Evolutionary conservation across 2,113 vertebrate species (phyloP), one percentile per base, ranked within the genome.

Genomic region (Puffinus mauretanicus): DNA sequence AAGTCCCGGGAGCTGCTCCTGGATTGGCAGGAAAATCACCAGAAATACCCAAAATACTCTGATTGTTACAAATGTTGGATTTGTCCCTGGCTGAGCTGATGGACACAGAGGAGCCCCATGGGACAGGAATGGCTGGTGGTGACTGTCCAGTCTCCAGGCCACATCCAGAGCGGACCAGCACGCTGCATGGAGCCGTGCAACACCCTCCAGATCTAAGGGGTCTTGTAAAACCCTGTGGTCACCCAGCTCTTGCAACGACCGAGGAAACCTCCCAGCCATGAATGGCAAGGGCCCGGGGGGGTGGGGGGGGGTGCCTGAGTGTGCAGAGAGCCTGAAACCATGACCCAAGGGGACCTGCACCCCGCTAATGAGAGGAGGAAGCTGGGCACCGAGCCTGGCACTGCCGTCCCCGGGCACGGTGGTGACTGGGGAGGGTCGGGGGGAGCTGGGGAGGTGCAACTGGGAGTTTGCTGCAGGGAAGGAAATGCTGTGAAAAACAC

Each of bases 211-310:
- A 14, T 6, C 17, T 6, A 10, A 9, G 5, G 0, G 22, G 16
- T 27, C 9, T 13, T 40, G 11, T 10, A 40, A 78, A 82, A 47
- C 4, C 70, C 71, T 18, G 25, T 0, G 0, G 30, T 6, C 46
- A 5, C 34, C 6, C 30, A 16, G 13, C 38, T 29, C 24, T 12
- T 3, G 38, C 55, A 38, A n/a, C 5, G 10, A 47, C 26, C 0
- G 1, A 55, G 78, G 75, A 67, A 69, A 40, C 7, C 34, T 22
- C 30, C 22, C 5, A 15, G 24, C 17, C 5, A 0, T 0, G 10
- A 57, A 24, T 10, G 3, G 2, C 0, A 2, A 5, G 30, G 54
- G n/a, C 10, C 9, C 0, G 0, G 30, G 61, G 9, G 3, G n/a
- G n/a, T n/a, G 0, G 10, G 60, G 21, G 5, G 38, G 4, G 7